A percentile compares a stretch with the other conserved stretches of the same genome.
Evolutionary conservation across 2,113 vertebrate genomes (phyloP).

Genomic region (Tylochromis polylepis): DNA sequence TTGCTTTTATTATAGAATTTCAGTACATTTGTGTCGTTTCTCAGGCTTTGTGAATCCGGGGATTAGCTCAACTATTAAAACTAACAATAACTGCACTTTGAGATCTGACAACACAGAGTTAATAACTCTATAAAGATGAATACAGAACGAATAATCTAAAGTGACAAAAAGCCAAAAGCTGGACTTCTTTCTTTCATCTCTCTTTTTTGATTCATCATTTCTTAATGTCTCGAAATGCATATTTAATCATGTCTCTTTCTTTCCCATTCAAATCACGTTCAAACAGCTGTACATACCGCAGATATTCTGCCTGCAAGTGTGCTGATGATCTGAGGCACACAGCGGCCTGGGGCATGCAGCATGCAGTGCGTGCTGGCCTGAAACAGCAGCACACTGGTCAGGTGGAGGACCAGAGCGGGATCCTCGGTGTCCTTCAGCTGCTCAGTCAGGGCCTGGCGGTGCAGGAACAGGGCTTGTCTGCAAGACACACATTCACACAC

Average conservation of each 20-base stretch:
- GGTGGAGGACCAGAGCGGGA: conserved; percentile 89
- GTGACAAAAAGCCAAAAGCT: too few relatives aligned
- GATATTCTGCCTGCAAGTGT: conserved; percentile 81
- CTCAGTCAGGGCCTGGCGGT: conserved; percentile 86
- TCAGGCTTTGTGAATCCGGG: too few relatives aligned
- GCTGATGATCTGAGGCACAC: conserved; percentile 88
- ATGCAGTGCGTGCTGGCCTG: conserved; percentile 86
- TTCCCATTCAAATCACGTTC: neutral
- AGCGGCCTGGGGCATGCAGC: conserved; percentile 94
- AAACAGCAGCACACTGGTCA: conserved; percentile 88
- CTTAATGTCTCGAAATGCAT: too few relatives aligned
- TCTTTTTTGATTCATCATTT: too few relatives aligned
- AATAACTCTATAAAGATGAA: too few relatives aligned
- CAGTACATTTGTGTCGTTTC: too few relatives aligned
- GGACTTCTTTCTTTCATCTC: too few relatives aligned
- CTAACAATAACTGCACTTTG: too few relatives aligned
- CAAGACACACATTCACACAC: neutral
- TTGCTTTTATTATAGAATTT: too few relatives aligned
- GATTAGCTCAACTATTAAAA: too few relatives aligned
- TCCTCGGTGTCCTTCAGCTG: conserved; percentile 89
- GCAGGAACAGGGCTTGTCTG: conserved; percentile 89
- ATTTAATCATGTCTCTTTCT: neutral
- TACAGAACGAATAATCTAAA: too few relatives aligned
- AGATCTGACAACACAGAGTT: too few relatives aligned
- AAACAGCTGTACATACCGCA: conserved; percentile 69